Evolutionary conservation across 2,888 invertebrate genomes (phyloP).

Genomic region (Cyrtodaria siliqua): DNA sequence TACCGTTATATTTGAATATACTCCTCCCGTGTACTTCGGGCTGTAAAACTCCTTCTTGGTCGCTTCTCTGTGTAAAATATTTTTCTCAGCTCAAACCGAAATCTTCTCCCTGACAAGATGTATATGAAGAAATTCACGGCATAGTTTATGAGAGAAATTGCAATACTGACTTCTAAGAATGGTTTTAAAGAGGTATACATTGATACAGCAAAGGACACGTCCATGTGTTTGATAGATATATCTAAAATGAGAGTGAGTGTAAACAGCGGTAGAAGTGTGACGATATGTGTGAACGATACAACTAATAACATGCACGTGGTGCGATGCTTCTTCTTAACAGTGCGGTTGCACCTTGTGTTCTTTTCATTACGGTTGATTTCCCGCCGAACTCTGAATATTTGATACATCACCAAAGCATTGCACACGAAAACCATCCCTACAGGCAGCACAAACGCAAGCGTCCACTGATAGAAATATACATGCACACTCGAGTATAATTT

Average conservation of each 20-base stretch:
- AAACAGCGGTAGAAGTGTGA: slow-evolving; percentile 76
- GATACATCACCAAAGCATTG: slow-evolving; percentile 78
- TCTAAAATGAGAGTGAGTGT: slow-evolving; percentile 73
- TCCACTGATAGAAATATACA: slow-evolving; percentile 77
- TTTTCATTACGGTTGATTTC: slow-evolving; percentile 47
- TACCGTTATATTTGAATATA: too few relatives aligned
- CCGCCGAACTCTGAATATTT: slow-evolving; percentile 67
- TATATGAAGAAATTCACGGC: slow-evolving; percentile 81
- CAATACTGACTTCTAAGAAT: slow-evolving; percentile 65
- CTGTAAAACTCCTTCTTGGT: slow-evolving; percentile 36
- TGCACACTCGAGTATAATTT: slow-evolving; percentile 64
- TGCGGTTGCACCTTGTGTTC: slow-evolving; percentile 26
- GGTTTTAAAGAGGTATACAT: slow-evolving; percentile 60
- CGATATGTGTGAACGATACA: slow-evolving; percentile 78
- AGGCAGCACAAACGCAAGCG: slow-evolving; percentile 78
- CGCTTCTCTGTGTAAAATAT: slow-evolving; percentile 55
- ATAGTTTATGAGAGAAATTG: slow-evolving; percentile 77
- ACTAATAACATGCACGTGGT: slow-evolving; percentile 75
- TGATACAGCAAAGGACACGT: slow-evolving; percentile 23
- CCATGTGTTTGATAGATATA: slow-evolving; percentile 56
- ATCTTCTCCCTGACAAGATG: slow-evolving; percentile 77
- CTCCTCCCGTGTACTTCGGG: slow-evolving; percentile 46
- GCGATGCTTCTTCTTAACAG: slow-evolving; percentile 32
- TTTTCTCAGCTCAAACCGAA: slow-evolving; percentile 72
- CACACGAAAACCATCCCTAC: slow-evolving; percentile 75